Base-by-base conservation (phyloP, 2,888 invertebrate genomes). In the Catonia carolina region DNA sequence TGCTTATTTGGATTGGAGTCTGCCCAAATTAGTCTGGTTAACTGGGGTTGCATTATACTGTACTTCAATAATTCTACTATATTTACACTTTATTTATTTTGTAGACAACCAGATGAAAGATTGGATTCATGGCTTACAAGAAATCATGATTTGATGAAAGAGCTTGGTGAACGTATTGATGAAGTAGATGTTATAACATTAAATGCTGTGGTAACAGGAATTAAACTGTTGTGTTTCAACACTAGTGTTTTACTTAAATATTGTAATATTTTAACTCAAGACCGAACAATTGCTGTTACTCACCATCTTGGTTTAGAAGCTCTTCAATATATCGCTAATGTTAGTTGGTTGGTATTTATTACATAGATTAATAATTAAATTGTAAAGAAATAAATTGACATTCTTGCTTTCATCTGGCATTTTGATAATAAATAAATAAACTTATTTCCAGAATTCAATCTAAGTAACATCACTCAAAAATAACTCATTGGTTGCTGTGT, bases 221-320 rank as follows among this genome's bases (percentile, higher is more conserved):
- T 45, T 14, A 20, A 45, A 20, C 22, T 14, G 7, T 27, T 45
- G 14, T 45, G 45, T 10, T 45, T 45, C 5, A 45, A 45, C 22
- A 27, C 18, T 14, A 14, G 14, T 45, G 45, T 18, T 10, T 22
- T 45, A 7, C 22, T 45, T n/a, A 23, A 22, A 45, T 14, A 45
- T 45, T 45, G 20, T 14, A 20, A 14, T 22, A 22, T 6, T 10
- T 20, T 45, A 7, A 27, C 22, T 7, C 6, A 18, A 7, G 8
- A 4, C 7, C 3, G 22, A 45, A 27, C 27, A 1, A 23, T 45
- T 2, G 45, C 45, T 18, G 22, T 14, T 45, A 20, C 45, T 27
- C 18, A 20, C 22, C 27, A 45, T 10, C 45, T 45, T 23, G 45
- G 45, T 45, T 27, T 45, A 23, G 45, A 45, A 45, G 14, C 27